These are phyloP conservation scores for Chelonus insularis DNA, from an alignment of 1,140 invertebrate species.

Conservation along the genomic window DNA sequence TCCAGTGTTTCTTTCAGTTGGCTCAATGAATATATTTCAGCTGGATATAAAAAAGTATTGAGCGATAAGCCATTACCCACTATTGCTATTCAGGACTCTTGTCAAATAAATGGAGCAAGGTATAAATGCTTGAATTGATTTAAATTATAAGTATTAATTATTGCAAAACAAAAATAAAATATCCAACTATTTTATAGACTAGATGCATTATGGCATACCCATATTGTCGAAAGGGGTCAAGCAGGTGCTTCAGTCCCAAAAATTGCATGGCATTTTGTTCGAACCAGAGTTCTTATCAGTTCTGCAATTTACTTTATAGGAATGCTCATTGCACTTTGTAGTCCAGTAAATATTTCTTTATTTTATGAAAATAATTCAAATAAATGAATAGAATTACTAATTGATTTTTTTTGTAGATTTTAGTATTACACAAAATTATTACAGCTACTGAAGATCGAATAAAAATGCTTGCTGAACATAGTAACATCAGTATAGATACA, in stretches of 20 bases:
- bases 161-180: not conserved
- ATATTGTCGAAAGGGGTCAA: constrained; percentile 36
- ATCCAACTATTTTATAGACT: constrained; percentile 31
- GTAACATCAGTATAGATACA: not conserved
- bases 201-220: constrained; percentile 35
- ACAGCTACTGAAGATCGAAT: constrained; percentile 24
- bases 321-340: constrained; percentile 32
- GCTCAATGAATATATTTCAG: constrained; percentile 38
- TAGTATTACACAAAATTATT: constrained; percentile 31
- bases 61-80: constrained; percentile 36
- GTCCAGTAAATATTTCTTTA: constrained; percentile 29
- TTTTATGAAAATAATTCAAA: not conserved
- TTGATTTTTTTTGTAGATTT: constrained; percentile 1
- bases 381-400: no score
- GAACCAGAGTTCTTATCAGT: constrained; percentile 36
- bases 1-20: constrained; percentile 36
- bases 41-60: constrained; percentile 34
- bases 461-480: not conserved
- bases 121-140: constrained; percentile 5
- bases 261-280: constrained; percentile 40
- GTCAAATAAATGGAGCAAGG: constrained; percentile 39
- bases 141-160: not conserved
- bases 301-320: constrained; percentile 36
- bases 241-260: constrained; percentile 36
- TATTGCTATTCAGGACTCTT: constrained; percentile 33